Evolutionary conservation across 2,888 invertebrate genomes (phyloP).

Genomic region (Chymomyza fuscimana): DNA sequence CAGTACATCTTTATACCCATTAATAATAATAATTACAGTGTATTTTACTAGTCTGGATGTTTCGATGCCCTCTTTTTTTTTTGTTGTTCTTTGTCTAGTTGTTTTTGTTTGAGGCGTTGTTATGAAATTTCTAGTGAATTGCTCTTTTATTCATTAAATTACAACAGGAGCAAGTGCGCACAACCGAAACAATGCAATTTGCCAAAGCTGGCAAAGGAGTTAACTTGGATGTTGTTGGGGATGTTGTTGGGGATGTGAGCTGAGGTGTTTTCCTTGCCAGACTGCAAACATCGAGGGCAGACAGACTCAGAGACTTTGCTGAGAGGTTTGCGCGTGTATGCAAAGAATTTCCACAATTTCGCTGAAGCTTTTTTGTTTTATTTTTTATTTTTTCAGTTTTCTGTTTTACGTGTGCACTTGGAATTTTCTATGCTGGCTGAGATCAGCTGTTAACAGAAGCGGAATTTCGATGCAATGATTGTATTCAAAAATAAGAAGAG

Average conservation of each 20-base stretch:
- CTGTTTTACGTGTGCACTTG: background rate
- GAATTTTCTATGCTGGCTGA: background rate
- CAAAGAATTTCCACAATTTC: background rate
- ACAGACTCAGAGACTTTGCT: background rate
- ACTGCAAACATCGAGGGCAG: conserved; percentile 52
- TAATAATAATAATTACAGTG: no score
- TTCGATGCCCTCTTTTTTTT: background rate
- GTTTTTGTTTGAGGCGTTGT: conserved; percentile 14
- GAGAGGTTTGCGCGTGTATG: background rate
- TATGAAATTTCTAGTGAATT: conserved; percentile 54
- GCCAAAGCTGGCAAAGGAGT: background rate
- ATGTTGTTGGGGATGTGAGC: conserved; percentile 33
- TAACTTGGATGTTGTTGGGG: background rate
- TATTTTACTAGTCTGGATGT: no score
- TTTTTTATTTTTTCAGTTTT: conserved; percentile 30
- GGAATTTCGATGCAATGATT: background rate
- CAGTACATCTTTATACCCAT: no score
- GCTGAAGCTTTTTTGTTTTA: background rate
- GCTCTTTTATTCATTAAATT: conserved; percentile 62
- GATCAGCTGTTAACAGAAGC: background rate
- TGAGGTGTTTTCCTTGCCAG: conserved; percentile 35
- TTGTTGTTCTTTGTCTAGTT: conserved; percentile 9
- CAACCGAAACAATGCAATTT: conserved; percentile 13
- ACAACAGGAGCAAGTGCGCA: conserved; percentile 32
- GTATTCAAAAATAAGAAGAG: no score